phyloP scores from a whole-genome alignment of 2,113 vertebrate species.

The Scopus umbretta region DNA sequence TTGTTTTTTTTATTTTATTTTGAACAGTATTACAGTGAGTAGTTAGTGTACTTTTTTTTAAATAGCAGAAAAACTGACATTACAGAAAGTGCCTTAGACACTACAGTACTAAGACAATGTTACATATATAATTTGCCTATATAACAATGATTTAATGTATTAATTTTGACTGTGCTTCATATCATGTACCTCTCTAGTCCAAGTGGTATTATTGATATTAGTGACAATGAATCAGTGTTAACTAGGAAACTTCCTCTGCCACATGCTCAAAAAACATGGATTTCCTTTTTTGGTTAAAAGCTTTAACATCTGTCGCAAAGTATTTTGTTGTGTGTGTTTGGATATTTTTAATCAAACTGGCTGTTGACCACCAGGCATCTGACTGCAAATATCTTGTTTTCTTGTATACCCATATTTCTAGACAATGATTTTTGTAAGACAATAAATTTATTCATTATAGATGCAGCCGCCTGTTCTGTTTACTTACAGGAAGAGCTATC shows the following conservation, averaged over 20 bases:
- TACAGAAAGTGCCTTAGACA: conserved; percentile 97
- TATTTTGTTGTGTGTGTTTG: conserved; percentile 76
- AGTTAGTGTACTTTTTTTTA: conserved; percentile 68
- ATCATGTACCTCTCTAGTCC: conserved; percentile 76
- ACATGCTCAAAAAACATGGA: conserved; percentile 63
- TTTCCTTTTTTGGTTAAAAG: conserved; percentile 85
- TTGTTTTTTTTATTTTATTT: not conserved
- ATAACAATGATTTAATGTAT: conserved; percentile 75
- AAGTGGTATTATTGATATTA: conserved; percentile 75
- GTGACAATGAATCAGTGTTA: conserved; percentile 82
- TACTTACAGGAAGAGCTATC: conserved; percentile 65
- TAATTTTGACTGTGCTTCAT: conserved; percentile 79
- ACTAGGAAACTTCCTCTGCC: conserved; percentile 74
- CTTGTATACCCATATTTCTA: conserved; percentile 98
- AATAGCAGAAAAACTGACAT: conserved; percentile 76
- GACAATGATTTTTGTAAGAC: conserved; percentile 94
- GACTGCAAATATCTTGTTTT: conserved; percentile 85
- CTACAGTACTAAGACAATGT: conserved; percentile 92
- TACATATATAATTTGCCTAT: conserved; percentile 77
- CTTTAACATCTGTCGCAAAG: conserved; percentile 86
- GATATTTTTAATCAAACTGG: conserved; percentile 79
- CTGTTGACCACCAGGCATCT: conserved; percentile 88
- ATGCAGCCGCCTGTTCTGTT: conserved; percentile 76
- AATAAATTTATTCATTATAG: conserved; percentile 98
- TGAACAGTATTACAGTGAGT: conserved; percentile 72